A percentile compares a stretch with the other conserved stretches of the same genome.
These are phyloP conservation scores for Epinephelus moara DNA, from an alignment of 2,113 vertebrate species.

Conservation along the genomic window DNA sequence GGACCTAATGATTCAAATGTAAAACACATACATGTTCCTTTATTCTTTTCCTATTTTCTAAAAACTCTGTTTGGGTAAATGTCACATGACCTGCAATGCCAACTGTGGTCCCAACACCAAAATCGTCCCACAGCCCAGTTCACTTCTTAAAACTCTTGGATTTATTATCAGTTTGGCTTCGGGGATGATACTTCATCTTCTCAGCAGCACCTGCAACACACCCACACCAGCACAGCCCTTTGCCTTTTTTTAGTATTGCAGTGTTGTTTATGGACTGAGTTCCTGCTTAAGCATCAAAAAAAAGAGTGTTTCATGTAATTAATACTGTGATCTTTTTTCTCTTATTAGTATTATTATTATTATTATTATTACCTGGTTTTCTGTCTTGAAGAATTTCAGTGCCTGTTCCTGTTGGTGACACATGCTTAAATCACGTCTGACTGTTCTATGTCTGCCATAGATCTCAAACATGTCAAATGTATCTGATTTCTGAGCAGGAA, in stretches of 20 bases:
- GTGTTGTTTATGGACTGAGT: background rate
- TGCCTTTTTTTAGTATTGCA: background rate
- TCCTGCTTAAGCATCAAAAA: background rate
- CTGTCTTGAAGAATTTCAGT: background rate
- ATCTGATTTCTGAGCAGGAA: constrained; percentile 19
- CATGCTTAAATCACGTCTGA: constrained; percentile 23
- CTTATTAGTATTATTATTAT: no score
- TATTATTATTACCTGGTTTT: background rate
- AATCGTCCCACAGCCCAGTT: no score
- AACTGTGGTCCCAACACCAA: no score
- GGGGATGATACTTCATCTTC: background rate
- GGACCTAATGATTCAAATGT: no score
- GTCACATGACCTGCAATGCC: no score
- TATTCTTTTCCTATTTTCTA: no score
- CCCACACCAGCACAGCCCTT: background rate
- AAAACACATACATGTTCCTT: no score
- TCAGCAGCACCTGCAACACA: background rate
- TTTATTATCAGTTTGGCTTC: no score
- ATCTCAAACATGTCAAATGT: background rate
- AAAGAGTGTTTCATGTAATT: background rate
- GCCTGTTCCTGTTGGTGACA: background rate
- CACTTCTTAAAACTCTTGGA: no score
- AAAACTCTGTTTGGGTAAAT: no score
- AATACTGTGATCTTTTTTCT: background rate
- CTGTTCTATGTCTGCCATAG: constrained; percentile 7